phyloP scores from a whole-genome alignment of 2,113 vertebrate genomes.

The Aphyosemion australe region DNA sequence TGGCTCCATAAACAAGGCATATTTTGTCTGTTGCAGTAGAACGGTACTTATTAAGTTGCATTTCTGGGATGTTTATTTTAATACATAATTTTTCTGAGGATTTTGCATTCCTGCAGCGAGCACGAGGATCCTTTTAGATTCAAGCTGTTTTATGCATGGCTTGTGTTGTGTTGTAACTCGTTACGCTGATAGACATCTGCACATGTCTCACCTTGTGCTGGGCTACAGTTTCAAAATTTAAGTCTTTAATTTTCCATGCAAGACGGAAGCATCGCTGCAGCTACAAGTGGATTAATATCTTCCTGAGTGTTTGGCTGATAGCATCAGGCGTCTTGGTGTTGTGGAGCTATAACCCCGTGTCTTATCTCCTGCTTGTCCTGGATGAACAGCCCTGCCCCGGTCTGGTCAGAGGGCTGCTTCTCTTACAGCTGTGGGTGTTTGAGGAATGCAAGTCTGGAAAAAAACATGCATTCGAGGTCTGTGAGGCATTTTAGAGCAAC shows the following conservation, averaged over 20 bases:
- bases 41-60: constrained; percentile 49
- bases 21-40: constrained; percentile 44
- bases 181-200: too few species aligned
- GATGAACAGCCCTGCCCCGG: constrained; percentile 14
- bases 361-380: constrained; percentile 46
- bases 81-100: constrained; percentile 29
- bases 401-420: constrained; percentile 32
- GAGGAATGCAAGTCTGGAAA: constrained; percentile 47
- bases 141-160: neutral
- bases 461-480: constrained; percentile 32
- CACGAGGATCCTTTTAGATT: constrained; percentile 17
- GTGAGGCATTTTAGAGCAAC: constrained; percentile 43
- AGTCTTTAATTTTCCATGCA: constrained; percentile 24
- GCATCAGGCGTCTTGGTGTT: constrained; percentile 40
- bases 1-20: constrained; percentile 54
- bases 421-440: constrained; percentile 43
- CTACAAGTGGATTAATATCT: constrained; percentile 41
- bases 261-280: constrained; percentile 20
- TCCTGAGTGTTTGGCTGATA: constrained; percentile 34
- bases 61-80: constrained; percentile 49
- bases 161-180: too few species aligned
- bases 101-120: constrained; percentile 41
- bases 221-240: neutral
- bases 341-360: constrained; percentile 13
- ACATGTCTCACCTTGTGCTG: neutral